These are phyloP conservation scores for Eupithecia insigniata DNA, from an alignment of 2,888 invertebrate species.

Conservation along the genomic window DNA sequence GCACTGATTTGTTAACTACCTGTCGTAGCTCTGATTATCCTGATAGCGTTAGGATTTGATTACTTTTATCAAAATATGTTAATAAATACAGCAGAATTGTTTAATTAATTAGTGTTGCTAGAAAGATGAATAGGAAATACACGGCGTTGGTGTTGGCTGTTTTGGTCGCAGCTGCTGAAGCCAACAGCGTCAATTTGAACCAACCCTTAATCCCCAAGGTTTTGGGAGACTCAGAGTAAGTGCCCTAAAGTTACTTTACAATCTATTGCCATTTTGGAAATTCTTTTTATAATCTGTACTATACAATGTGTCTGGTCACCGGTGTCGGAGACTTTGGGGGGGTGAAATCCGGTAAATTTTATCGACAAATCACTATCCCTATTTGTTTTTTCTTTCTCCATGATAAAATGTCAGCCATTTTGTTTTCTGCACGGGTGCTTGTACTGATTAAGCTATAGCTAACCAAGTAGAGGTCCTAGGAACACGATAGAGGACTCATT, in stretches of 20 bases:
- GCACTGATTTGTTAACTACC: constrained; percentile 57
- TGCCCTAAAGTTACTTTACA: constrained; percentile 4
- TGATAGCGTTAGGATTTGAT: constrained; percentile 43
- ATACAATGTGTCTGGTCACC: no score
- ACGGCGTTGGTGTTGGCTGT: constrained; percentile 58
- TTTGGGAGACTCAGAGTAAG: constrained; percentile 35
- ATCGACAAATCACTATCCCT: no score
- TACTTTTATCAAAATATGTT: constrained; percentile 53
- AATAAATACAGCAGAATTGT: constrained; percentile 43
- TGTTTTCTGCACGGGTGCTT: no score
- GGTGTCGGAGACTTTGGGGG: no score
- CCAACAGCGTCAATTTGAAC: constrained; percentile 52
- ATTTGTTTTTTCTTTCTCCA: no score
- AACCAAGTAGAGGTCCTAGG: no score
- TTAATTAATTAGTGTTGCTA: constrained; percentile 42
- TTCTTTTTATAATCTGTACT: no score
- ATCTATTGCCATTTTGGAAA: background rate
- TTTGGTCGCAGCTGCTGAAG: constrained; percentile 64
- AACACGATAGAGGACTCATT: no score
- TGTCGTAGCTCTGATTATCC: constrained; percentile 46
- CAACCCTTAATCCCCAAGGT: constrained; percentile 41
- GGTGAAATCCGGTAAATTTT: no score
- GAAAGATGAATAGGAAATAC: constrained; percentile 62
- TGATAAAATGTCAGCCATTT: no score
- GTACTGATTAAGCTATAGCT: no score